Evolutionary conservation across 2,888 invertebrate species (phyloP).

Genomic region (Penaeus monodon): DNA sequence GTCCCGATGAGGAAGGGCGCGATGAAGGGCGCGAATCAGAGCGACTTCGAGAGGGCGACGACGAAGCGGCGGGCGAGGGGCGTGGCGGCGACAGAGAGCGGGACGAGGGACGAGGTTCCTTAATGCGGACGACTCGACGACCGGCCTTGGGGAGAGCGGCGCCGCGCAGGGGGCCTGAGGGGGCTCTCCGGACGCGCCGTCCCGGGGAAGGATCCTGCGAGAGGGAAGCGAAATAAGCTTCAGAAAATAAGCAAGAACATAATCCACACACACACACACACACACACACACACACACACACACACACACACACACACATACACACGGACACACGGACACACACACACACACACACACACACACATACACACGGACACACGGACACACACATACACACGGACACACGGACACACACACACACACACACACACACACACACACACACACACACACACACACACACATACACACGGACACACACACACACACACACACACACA

Average conservation of each 20-base stretch:
- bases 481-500: background rate
- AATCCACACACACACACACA: background rate
- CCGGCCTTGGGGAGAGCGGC: too few relatives aligned
- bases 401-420: background rate
- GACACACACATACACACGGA: background rate
- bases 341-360: background rate
- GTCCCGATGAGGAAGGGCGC: too few relatives aligned
- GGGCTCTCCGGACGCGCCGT: too few relatives aligned
- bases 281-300: background rate
- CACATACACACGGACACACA: background rate
- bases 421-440: background rate
- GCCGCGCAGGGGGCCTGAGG: too few relatives aligned
- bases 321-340: background rate
- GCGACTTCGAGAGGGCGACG: too few relatives aligned
- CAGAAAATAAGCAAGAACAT: background rate
- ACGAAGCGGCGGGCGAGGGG: too few relatives aligned
- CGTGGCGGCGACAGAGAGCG: too few relatives aligned
- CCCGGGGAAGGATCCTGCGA: too few relatives aligned
- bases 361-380: background rate
- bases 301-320: background rate
- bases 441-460: slow-evolving; percentile 1
- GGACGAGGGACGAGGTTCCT: too few relatives aligned
- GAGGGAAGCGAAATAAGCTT: too few relatives aligned
- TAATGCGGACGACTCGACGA: too few relatives aligned
- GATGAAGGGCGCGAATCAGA: too few relatives aligned